Base-by-base conservation (phyloP, 2,797 vertebrate species). In the Danio tinwini region DNA sequence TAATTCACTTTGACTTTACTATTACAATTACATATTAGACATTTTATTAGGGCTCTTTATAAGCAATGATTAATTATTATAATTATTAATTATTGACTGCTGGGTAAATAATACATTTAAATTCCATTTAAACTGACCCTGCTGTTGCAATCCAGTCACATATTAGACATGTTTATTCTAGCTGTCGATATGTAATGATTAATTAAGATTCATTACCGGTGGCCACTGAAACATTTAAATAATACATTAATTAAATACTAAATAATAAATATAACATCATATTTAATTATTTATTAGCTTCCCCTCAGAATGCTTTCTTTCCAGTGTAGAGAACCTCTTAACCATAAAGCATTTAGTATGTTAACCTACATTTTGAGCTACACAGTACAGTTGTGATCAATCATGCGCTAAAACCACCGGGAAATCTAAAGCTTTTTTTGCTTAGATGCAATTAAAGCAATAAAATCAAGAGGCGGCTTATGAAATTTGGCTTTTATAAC, bases 371-470 rank as follows among this genome's bases (percentile, higher is more conserved):
- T 44, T 44, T 63, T 17, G 9, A 63, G 11, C 39, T 3, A 50
- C 72, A 17, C 21, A 19, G 1, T 50, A 8, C 56, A n/a, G 17
- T 45, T 45, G 58, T 55, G 16, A 77, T 67, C 21, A 68, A 58
- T 69, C n/a, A 19, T 58, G 39, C 21, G 21, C 63, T 29, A 17
- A 69, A 42, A 77, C 52, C 7, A 59, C 19, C 45, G 17, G 56
- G 44, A 69, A 19, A 69, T 39, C 39, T 10, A 58, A 58, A 11
- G 37, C 10, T 11, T 7, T 44, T 70, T 78, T 70, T 61, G n/a
- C 50, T 58, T 52, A 44, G 13, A 78, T 21, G 37, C 55, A 58
- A 52, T 44, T 65, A 44, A 16, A 55, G 49, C 39, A 17, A 47
- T 69, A 61, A 78, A 61, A 70, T 10, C 11, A 21, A 62, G 56